Evolutionary conservation across 2,797 vertebrate genomes (phyloP).

Genomic region (Channallabes apus): DNA sequence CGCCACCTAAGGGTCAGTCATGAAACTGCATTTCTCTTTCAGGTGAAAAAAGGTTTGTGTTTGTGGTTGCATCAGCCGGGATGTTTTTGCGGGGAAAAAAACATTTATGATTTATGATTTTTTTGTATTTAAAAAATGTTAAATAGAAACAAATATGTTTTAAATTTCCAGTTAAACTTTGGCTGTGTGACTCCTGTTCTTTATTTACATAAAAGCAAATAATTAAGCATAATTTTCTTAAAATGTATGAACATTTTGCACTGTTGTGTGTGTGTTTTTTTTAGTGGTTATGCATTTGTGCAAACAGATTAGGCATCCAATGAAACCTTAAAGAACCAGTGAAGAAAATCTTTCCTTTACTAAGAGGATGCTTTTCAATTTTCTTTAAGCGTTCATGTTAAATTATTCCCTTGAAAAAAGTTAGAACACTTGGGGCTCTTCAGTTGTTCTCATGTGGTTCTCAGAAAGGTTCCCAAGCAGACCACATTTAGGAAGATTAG

Average conservation of each 20-base stretch:
- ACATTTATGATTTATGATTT: too few species aligned
- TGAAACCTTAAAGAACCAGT: neutral
- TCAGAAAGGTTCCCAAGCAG: neutral
- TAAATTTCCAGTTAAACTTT: neutral
- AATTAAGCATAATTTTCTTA: neutral
- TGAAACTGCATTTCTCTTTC: constrained; percentile 46
- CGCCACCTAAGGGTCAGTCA: constrained; percentile 74
- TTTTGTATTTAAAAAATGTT: too few species aligned
- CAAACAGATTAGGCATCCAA: neutral
- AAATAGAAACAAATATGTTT: neutral
- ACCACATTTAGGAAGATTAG: neutral
- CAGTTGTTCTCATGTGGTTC: too few species aligned
- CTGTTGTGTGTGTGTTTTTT: neutral
- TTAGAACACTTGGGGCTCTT: neutral
- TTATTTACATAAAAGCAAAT: neutral
- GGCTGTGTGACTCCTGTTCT: neutral
- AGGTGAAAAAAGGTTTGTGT: neutral
- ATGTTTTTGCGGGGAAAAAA: too few species aligned
- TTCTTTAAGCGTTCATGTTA: neutral
- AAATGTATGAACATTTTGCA: neutral
- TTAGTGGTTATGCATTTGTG: neutral
- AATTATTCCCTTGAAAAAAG: neutral
- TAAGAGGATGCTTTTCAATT: neutral
- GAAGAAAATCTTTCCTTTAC: neutral
- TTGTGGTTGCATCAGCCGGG: too few species aligned